Evolutionary conservation across 2,888 invertebrate genomes (phyloP).

Genomic region (Pherbina coryleti): DNA sequence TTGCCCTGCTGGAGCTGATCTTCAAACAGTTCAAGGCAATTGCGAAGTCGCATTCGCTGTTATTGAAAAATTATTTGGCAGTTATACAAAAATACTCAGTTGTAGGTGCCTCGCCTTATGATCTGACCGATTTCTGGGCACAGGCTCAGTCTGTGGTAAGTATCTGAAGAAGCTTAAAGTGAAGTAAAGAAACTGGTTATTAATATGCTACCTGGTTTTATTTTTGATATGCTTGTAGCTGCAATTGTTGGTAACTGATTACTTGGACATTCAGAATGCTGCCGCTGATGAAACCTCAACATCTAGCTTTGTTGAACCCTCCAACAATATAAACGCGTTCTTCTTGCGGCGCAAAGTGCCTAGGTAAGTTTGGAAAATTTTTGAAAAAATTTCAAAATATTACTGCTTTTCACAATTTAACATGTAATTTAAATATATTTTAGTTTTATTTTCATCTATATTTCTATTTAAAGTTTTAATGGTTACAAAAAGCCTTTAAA

Average conservation of each 20-base stretch:
- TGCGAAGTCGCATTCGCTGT: slow-evolving; percentile 79
- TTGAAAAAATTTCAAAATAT: too few species aligned
- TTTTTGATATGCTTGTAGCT: slow-evolving; percentile 73
- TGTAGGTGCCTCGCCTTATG: slow-evolving; percentile 71
- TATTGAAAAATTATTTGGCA: slow-evolving; percentile 76
- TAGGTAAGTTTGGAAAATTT: slow-evolving; percentile 53
- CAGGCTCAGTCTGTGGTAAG: slow-evolving; percentile 90
- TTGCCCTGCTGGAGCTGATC: slow-evolving; percentile 79
- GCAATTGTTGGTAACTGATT: slow-evolving; percentile 86
- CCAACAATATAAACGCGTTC: slow-evolving; percentile 71
- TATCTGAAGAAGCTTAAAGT: slow-evolving; percentile 46
- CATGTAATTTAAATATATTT: too few species aligned
- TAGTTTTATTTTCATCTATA: too few species aligned
- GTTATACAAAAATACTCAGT: slow-evolving; percentile 74
- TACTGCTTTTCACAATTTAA: too few species aligned
- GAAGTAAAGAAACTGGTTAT: too few species aligned
- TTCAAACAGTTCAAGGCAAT: slow-evolving; percentile 88
- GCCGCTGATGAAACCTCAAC: slow-evolving; percentile 74
- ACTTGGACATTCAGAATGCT: slow-evolving; percentile 87
- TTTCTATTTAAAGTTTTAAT: too few species aligned
- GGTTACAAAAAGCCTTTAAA: too few species aligned
- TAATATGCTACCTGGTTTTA: background rate
- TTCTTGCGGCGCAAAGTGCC: slow-evolving; percentile 67
- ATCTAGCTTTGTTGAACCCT: slow-evolving; percentile 67
- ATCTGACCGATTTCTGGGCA: slow-evolving; percentile 87